Evolutionary conservation across 2,113 vertebrate genomes (phyloP).

Genomic region (Pimephales promelas): DNA sequence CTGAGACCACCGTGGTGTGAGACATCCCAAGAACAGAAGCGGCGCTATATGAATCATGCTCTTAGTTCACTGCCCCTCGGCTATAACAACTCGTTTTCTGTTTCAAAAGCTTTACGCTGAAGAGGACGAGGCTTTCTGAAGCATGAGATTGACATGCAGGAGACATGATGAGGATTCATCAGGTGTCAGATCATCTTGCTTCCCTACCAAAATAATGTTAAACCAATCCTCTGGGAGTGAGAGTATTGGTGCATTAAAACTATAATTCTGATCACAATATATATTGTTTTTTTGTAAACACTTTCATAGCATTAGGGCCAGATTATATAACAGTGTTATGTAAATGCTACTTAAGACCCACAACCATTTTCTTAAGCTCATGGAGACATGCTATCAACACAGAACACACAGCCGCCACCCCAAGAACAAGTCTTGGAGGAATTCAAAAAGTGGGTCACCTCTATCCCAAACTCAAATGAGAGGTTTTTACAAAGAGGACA

Average conservation of each 20-base stretch:
- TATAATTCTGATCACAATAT: background rate
- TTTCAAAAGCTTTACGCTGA: conserved; percentile 6
- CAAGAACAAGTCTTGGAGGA: conserved; percentile 9
- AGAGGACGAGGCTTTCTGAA: conserved; percentile 30
- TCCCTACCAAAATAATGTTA: background rate
- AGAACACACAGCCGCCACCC: background rate
- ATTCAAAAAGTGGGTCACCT: conserved; percentile 3
- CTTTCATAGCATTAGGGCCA: background rate
- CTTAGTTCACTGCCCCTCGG: conserved; percentile 5
- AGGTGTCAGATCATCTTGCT: background rate
- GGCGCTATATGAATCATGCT: background rate
- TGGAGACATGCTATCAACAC: conserved; percentile 13
- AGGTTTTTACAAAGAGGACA: conserved; percentile 1
- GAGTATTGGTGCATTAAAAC: conserved; percentile 7
- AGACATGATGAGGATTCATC: conserved; percentile 4
- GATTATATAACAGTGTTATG: conserved; percentile 37
- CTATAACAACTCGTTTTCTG: conserved; percentile 18
- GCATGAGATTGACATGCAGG: conserved; percentile 7
- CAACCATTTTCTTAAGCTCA: conserved; percentile 18
- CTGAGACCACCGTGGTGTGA: conserved; percentile 86
- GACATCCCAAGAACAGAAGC: conserved; percentile 29
- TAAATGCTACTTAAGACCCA: conserved; percentile 45
- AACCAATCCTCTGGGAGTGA: background rate
- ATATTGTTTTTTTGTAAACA: conserved; percentile 3
- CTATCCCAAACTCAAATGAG: background rate